Evolutionary conservation across 2,888 invertebrate species (phyloP).

Genomic region (Volucella inflata): DNA sequence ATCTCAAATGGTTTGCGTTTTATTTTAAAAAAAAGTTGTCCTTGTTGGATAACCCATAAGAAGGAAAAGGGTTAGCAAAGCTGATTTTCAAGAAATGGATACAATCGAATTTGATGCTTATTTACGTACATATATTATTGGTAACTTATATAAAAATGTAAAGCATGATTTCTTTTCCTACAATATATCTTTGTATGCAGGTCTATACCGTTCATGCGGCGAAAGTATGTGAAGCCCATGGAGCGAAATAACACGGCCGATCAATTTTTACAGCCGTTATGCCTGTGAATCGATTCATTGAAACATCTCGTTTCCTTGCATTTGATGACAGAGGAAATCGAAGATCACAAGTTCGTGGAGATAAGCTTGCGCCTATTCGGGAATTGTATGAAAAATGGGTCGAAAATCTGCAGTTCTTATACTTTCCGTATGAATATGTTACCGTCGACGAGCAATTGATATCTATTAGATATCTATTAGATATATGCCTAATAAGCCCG

Average conservation of each 20-base stretch:
- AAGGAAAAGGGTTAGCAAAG: too few relatives aligned
- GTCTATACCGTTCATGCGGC: not conserved
- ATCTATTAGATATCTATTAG: not conserved
- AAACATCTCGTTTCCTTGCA: conserved; percentile 18
- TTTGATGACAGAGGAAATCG: conserved; percentile 7
- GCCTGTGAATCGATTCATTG: too few relatives aligned
- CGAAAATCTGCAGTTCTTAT: not conserved
- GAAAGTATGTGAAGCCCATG: not conserved
- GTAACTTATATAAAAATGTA: conserved; percentile 5
- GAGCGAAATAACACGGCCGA: not conserved
- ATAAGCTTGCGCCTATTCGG: not conserved
- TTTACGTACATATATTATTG: conserved; percentile 6
- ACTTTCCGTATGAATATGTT: too few relatives aligned
- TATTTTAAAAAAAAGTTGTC: too few relatives aligned
- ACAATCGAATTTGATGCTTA: conserved; percentile 1
- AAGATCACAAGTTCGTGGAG: too few relatives aligned
- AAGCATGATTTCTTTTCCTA: not conserved
- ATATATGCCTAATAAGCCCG: not conserved
- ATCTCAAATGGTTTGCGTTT: too few relatives aligned
- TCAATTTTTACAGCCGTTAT: too few relatives aligned
- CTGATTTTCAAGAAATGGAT: not conserved
- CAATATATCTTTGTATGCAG: conserved; percentile 7
- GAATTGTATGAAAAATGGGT: not conserved
- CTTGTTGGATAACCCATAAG: too few relatives aligned
- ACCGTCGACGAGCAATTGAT: conserved; percentile 2